Conservation (phyloP, 2,797 vertebrate species). For the Cuniculus paca region DNA sequence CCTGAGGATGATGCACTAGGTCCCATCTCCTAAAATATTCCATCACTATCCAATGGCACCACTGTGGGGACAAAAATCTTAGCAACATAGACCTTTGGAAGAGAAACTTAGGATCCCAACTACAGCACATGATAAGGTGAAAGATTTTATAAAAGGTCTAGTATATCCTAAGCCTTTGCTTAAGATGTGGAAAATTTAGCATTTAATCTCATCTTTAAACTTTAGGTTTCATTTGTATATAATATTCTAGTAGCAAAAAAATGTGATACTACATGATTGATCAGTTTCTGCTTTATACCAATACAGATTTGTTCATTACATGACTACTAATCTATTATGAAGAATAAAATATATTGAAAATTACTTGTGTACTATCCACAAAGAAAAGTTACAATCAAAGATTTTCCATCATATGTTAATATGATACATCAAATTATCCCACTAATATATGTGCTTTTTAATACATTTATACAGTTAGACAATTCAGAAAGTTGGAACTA, state of each 20-base stretch:
- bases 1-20: background rate
- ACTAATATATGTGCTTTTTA: no score
- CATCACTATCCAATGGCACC: no score
- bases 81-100: background rate
- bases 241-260: background rate
- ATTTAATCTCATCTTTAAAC: background rate
- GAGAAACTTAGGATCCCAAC: background rate
- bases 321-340: background rate
- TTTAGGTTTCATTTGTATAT: background rate
- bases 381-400: background rate
- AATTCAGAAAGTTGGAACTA: background rate
- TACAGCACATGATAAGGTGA: background rate
- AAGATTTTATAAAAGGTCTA: background rate
- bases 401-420: background rate
- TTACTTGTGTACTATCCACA: no score
- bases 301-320: background rate
- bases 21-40: background rate
- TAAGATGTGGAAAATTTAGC: background rate
- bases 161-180: background rate
- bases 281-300: background rate
- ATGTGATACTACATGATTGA: background rate
- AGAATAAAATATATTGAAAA: background rate
- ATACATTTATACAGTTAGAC: background rate
- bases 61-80: background rate
- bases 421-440: background rate